Evolutionary conservation across 2,888 invertebrate species (phyloP), one percentile per base, ranked within the genome.

Genomic region (Pollenia griseotomentosa): DNA sequence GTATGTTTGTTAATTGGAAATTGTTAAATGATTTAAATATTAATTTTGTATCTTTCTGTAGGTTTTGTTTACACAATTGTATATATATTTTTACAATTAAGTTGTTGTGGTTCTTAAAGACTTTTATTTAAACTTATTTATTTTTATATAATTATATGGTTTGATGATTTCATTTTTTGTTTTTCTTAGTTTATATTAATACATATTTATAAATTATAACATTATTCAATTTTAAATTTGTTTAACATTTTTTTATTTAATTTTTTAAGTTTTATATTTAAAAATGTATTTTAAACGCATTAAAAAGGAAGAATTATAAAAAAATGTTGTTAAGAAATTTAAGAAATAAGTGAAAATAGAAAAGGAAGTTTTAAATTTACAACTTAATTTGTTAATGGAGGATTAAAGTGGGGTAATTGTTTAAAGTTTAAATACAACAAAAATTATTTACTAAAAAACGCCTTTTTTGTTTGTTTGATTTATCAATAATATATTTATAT

Each of bases 141-240:
- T 63, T 79, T 65, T 48, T 66, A 55, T 75, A 74, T 82, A 46
- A 19, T 46, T 77, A 53, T 77, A 75, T 78, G 42, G 79, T 82
- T 51, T 42, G 42, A 57, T 65, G 48, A 78, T 68, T 84, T 79
- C 16, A 48, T 66, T 57, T 44, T 75, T 61, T 73, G 40, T 77
- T 19, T 57, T 85, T 83, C 59, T 78, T 42, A 46, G 53, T 61
- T 59, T 73, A 48, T 68, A 61, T 86, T 61, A 44, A 70, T 83
- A n/a, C n/a, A n/a, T n/a, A 71, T 85, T 83, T 80, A 78, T 77
- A 84, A 65, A 80, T 83, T 78, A 81, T 83, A 77, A 81, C 77
- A 77, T 85, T 68, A 70, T 81, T 85, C 73, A 81, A 73, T 59
- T 83, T 82, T 85, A 65, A 59, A 68, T 82, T 84, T 86, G 42